Evolutionary conservation across 2,113 vertebrate genomes (phyloP).

Genomic region (Halichoeres trimaculatus): DNA sequence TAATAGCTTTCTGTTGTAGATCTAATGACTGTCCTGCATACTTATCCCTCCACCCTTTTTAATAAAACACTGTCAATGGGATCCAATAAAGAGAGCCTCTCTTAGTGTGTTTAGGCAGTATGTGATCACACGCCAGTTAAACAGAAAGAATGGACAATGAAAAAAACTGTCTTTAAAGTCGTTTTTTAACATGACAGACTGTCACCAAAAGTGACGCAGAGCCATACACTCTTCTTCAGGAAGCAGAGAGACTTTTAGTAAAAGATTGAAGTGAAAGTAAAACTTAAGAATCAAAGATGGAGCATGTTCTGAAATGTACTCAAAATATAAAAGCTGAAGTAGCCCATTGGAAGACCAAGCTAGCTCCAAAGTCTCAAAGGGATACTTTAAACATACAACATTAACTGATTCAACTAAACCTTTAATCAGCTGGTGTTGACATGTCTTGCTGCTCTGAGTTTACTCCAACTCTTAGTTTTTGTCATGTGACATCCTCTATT

Average conservation of each 20-base stretch:
- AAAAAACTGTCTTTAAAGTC: slow-evolving; percentile 21
- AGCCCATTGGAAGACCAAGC: neutral
- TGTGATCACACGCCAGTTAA: slow-evolving; percentile 41
- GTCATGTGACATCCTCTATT: too few species aligned
- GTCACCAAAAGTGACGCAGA: too few species aligned
- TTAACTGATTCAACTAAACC: too few species aligned
- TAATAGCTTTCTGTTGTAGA: slow-evolving; percentile 78
- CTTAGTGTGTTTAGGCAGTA: slow-evolving; percentile 48
- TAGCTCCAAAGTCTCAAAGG: too few species aligned
- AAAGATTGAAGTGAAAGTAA: neutral
- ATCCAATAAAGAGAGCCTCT: slow-evolving; percentile 72
- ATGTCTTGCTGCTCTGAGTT: too few species aligned
- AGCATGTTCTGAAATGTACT: too few species aligned
- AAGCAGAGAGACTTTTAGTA: neutral
- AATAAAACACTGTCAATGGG: slow-evolving; percentile 81
- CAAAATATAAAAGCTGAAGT: too few species aligned
- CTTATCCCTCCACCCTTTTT: slow-evolving; percentile 81
- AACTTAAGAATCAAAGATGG: too few species aligned
- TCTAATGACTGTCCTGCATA: slow-evolving; percentile 68
- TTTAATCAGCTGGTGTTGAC: too few species aligned
- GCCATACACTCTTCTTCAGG: neutral
- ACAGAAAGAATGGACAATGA: slow-evolving; percentile 43
- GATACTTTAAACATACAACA: too few species aligned
- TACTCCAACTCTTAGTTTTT: too few species aligned
- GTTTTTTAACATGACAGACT: too few species aligned